A percentile compares a stretch with the other conserved stretches of the same genome.
phyloP scores from a whole-genome alignment of 2,797 vertebrate species.

The Sparidentex hasta region DNA sequence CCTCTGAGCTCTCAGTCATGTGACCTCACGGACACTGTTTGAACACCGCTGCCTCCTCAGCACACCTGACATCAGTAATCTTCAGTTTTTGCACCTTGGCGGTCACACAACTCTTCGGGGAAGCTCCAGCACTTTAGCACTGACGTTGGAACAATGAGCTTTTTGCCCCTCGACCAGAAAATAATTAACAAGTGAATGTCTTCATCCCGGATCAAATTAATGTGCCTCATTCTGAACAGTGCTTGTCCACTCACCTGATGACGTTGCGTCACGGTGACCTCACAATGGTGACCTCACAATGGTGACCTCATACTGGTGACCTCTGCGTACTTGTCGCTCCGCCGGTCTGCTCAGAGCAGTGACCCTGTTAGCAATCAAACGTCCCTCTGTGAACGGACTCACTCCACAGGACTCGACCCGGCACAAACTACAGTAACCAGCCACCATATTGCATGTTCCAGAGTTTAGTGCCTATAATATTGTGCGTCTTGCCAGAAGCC shows the following conservation, averaged over 20 bases:
- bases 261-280: neutral
- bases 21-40: constrained; percentile 7
- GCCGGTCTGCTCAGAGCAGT: constrained; percentile 38
- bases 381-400: constrained; percentile 57
- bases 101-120: neutral
- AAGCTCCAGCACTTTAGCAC: constrained; percentile 26
- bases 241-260: neutral
- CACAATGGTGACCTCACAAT: neutral
- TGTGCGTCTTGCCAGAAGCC: constrained; percentile 81
- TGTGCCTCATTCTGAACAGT: constrained; percentile 45
- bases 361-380: constrained; percentile 47
- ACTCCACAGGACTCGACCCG: constrained; percentile 58
- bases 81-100: neutral
- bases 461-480: constrained; percentile 83
- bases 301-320: constrained; percentile 31
- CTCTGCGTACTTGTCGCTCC: constrained; percentile 47
- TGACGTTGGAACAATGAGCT: neutral
- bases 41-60: neutral
- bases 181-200: constrained; percentile 33
- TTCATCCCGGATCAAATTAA: constrained; percentile 28
- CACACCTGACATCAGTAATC: neutral
- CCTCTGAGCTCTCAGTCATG: constrained; percentile 15
- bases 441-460: constrained; percentile 82
- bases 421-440: constrained; percentile 74
- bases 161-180: neutral